Evolutionary conservation across 2,113 vertebrate species (phyloP).

Genomic region (Carettochelys insculpta): DNA sequence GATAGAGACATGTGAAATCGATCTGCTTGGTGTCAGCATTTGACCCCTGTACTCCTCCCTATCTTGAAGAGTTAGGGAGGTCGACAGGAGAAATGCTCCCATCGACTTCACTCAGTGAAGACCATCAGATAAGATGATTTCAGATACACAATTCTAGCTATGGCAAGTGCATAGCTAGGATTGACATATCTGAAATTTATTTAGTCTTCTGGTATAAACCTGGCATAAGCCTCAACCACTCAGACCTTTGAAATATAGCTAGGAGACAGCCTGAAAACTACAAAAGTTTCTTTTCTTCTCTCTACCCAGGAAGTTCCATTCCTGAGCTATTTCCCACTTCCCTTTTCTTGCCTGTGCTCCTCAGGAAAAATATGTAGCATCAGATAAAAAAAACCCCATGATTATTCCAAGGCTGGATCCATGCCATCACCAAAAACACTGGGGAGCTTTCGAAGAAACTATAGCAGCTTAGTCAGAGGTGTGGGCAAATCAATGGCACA

Average conservation of each 20-base stretch:
- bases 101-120: no score
- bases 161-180: no score
- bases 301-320: background rate
- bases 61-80: no score
- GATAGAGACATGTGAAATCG: no score
- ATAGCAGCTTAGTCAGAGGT: background rate
- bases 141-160: no score
- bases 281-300: background rate
- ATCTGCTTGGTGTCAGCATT: no score
- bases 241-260: slow-evolving; percentile 43
- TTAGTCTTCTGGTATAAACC: no score
- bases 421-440: background rate
- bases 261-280: slow-evolving; percentile 36
- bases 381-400: background rate
- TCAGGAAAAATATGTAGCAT: background rate
- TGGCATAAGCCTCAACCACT: slow-evolving; percentile 13
- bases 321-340: background rate
- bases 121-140: no score
- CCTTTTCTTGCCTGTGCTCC: background rate
- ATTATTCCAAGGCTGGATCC: background rate
- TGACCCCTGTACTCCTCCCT: no score
- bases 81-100: no score
- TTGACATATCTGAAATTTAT: no score
- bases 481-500: background rate
- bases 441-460: background rate